Conservation (phyloP, 2,113 vertebrate species). For the Actenoides hombroni region DNA sequence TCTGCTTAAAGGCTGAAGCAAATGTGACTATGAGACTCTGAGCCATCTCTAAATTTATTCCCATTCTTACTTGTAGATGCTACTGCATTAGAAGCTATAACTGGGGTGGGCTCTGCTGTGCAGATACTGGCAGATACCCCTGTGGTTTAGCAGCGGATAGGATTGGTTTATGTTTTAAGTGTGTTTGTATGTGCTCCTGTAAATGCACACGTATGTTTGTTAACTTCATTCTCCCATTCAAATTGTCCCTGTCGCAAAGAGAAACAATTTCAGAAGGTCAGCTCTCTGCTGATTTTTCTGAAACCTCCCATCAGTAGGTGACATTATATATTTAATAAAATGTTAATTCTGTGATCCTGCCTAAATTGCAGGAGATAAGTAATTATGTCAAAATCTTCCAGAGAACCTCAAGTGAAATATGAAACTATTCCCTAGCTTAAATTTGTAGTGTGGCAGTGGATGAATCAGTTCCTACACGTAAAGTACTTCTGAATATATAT, state of each 20-base stretch:
- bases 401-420: neutral
- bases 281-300: neutral
- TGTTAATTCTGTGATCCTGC: neutral
- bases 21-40: slow-evolving; percentile 58
- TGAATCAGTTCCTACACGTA: neutral
- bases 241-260: neutral
- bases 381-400: slow-evolving; percentile 1
- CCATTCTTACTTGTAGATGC: neutral
- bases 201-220: neutral
- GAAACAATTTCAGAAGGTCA: neutral
- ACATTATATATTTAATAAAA: neutral
- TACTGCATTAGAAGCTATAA: neutral
- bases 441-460: neutral
- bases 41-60: slow-evolving; percentile 5
- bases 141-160: neutral
- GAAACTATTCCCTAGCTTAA: neutral
- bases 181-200: neutral
- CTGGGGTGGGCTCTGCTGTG: neutral
- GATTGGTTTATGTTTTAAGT: neutral
- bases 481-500: neutral
- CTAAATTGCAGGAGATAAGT: neutral
- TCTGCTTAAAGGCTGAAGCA: slow-evolving; percentile 48
- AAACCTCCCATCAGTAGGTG: neutral
- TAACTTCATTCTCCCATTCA: neutral
- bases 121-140: neutral